These are phyloP conservation scores for Siphonodentalium dalli DNA, from an alignment of 2,888 invertebrate species.

Conservation along the genomic window DNA sequence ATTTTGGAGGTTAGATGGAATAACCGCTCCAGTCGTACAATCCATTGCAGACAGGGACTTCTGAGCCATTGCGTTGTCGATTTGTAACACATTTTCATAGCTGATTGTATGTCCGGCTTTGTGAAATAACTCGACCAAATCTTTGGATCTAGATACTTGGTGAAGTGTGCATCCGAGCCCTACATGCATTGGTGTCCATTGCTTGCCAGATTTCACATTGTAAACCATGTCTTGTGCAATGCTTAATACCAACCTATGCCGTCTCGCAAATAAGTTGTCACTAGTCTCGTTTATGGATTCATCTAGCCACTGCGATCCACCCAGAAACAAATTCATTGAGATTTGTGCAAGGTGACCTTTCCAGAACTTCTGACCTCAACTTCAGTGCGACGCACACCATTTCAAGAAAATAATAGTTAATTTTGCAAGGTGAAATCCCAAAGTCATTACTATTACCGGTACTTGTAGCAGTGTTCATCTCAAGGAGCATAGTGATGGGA, in stretches of 20 bases:
- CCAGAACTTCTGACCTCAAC: conserved; percentile 1
- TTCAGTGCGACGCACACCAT: conserved; percentile 9
- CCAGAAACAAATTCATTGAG: not conserved
- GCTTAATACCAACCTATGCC: not conserved
- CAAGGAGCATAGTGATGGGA: no score
- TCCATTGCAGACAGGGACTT: no score
- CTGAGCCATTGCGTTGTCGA: conserved; percentile 12
- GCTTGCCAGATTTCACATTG: conserved; percentile 2
- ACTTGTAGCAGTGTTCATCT: no score
- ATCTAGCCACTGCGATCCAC: conserved; percentile 2
- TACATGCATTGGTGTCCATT: conserved; percentile 12
- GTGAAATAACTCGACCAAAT: conserved; percentile 11
- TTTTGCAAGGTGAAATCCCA: no score
- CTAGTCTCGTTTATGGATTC: not conserved
- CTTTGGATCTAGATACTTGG: conserved; percentile 10
- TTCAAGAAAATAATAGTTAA: no score
- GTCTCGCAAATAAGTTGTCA: not conserved
- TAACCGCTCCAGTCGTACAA: no score
- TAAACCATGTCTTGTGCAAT: conserved; percentile 11
- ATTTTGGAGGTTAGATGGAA: no score
- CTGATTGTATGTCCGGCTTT: conserved; percentile 12
- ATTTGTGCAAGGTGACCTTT: not conserved
- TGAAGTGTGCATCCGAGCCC: conserved; percentile 8
- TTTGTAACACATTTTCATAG: conserved; percentile 7
- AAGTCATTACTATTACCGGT: no score